Conservation (phyloP, 2,113 vertebrate species). For the Bos javanicus region DNA sequence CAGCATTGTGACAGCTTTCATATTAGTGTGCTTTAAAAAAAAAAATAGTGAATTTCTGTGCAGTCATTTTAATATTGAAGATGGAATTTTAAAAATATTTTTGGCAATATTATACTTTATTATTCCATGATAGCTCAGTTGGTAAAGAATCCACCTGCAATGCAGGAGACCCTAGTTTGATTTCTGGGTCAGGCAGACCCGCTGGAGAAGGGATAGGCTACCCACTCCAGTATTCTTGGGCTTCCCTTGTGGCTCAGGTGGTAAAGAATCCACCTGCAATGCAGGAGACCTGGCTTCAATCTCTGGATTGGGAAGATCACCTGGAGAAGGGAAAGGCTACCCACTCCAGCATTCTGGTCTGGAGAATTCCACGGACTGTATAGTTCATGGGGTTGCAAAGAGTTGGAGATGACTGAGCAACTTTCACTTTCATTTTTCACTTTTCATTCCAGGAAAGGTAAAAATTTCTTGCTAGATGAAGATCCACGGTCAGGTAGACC, state of each 20-base stretch:
- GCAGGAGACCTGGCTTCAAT: neutral
- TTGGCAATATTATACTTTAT: neutral
- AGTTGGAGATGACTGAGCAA: neutral
- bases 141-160: neutral
- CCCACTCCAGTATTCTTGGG: neutral
- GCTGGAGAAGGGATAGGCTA: neutral
- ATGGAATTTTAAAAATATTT: neutral
- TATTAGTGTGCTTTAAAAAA: neutral
- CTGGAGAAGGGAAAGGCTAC: neutral
- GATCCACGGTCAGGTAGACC: neutral
- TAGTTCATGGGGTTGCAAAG: neutral
- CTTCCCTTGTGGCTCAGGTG: neutral
- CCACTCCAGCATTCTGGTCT: neutral
- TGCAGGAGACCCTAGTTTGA: neutral
- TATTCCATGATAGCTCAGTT: neutral
- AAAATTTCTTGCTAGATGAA: neutral
- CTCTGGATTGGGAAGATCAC: neutral
- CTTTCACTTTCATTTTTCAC: neutral
- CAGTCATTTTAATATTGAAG: neutral
- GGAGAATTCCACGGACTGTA: neutral
- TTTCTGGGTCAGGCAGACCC: neutral
- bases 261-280: neutral
- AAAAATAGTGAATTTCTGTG: neutral
- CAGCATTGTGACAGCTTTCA: neutral
- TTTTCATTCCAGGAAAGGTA: neutral